phyloP scores from a whole-genome alignment of 2,888 invertebrate species.

The Leistus spinibarbis region DNA sequence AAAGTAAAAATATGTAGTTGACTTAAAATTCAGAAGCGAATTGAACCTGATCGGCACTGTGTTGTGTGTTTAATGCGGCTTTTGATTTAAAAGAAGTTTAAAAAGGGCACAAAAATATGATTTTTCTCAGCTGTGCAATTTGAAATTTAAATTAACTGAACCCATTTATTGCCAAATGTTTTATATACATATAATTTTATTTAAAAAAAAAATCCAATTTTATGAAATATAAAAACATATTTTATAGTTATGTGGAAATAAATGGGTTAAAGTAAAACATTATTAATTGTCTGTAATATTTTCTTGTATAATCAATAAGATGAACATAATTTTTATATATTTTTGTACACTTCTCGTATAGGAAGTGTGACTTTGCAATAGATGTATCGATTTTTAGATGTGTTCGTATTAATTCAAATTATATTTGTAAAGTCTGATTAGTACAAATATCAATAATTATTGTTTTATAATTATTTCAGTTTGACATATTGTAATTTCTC shows the following conservation, averaged over 20 bases:
- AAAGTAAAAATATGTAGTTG: neutral
- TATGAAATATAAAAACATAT: neutral
- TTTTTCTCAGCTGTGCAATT: neutral
- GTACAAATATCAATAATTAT: conserved; percentile 17
- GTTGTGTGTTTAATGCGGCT: neutral
- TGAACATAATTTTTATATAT: conserved; percentile 9
- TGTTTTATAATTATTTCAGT: neutral
- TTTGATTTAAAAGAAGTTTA: neutral
- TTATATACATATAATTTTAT: neutral
- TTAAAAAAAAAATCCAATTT: neutral
- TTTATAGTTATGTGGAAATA: neutral
- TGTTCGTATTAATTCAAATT: conserved; percentile 25
- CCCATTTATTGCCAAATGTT: neutral
- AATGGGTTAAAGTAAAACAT: neutral
- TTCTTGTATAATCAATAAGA: neutral
- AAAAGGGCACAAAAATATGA: neutral
- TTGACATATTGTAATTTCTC: neutral
- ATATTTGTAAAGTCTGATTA: conserved; percentile 30
- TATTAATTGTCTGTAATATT: neutral
- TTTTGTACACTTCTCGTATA: conserved; percentile 22
- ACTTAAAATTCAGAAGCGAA: neutral
- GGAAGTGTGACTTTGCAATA: conserved; percentile 20
- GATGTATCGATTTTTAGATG: conserved; percentile 18
- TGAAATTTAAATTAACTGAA: neutral
- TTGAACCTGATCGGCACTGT: neutral